Base-by-base conservation (phyloP, 2,113 vertebrate genomes). In the mouse (Mus musculus) region DNA sequence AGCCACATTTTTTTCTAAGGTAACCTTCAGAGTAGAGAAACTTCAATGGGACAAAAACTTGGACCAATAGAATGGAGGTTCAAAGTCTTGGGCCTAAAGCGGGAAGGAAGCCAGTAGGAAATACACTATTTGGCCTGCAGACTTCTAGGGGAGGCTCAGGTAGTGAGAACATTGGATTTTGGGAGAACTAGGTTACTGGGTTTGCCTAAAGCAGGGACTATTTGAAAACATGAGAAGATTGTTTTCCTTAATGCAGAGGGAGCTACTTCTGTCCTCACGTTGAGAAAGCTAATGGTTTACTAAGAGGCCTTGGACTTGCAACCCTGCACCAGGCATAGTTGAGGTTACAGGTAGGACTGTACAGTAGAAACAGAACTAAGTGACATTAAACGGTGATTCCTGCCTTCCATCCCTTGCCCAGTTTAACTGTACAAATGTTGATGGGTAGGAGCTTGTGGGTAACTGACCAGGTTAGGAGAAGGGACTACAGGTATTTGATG, bases 191-290 rank as follows among this genome's bases (percentile, higher is more conserved):
- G 36, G 30, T 90, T 28, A 77, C 28, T 93, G 52, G 33, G 28
- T 73, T 54, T 95, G n/a, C 22, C n/a, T 77, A 67, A 76, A 92
- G 26, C 4, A 67, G 17, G 24, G 39, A 33, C 39, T 61, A 12
- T 16, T 93, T 73, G 61, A 82, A 86, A 95, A 90, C 87, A 46
- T 19, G 54, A 67, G 36, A 65, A 86, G 30, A 67, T 93, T 30
- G 8, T 93, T 95, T 94, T 85, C 49, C 59, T 88, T 76, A 82
- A 72, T 22, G 33, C 0, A 30, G 52, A 75, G 42, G 56, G 87
- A 30, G 89, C 6, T 93, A 2, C 7, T 46, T 1, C 28, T 91
- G 0, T 73, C 63, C 28, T 7, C 65, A 7, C 11, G 22, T 0
- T 84, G 22, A 17, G 71, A 92, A 78, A 71, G 77, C 39, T 30